phyloP scores from a whole-genome alignment of 2,113 vertebrate genomes.

The Galbula dea region DNA sequence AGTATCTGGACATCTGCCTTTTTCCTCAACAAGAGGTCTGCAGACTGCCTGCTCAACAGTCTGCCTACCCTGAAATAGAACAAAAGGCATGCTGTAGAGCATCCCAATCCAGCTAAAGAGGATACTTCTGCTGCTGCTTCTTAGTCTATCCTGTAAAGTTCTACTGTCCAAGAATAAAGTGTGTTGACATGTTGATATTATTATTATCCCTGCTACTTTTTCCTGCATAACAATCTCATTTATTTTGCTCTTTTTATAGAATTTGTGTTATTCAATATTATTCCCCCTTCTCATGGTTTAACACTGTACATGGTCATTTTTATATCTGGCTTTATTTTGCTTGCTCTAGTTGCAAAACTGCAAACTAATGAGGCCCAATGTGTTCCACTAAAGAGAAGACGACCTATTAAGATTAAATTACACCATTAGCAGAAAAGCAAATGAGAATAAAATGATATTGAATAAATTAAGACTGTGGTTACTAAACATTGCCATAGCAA shows the following conservation, averaged over 20 bases:
- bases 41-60: background rate
- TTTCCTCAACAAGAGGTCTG: background rate
- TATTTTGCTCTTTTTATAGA: background rate
- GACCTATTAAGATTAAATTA: background rate
- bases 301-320: background rate
- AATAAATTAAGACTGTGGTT: background rate
- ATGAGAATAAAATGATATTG: background rate
- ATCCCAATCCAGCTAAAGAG: background rate
- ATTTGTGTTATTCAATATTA: background rate
- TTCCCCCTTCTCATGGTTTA: background rate
- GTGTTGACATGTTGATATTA: accelerated
- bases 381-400: background rate
- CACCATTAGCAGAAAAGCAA: background rate
- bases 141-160: background rate
- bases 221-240: background rate
- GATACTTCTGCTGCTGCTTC: background rate
- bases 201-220: background rate
- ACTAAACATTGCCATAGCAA: background rate
- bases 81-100: background rate
- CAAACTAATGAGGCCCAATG: background rate
- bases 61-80: background rate
- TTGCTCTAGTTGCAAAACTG: background rate
- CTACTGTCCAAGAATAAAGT: background rate
- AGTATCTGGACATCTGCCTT: background rate
- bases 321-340: background rate